Conservation (phyloP, 2,888 invertebrate species). For the Anagyrus pseudococci region DNA sequence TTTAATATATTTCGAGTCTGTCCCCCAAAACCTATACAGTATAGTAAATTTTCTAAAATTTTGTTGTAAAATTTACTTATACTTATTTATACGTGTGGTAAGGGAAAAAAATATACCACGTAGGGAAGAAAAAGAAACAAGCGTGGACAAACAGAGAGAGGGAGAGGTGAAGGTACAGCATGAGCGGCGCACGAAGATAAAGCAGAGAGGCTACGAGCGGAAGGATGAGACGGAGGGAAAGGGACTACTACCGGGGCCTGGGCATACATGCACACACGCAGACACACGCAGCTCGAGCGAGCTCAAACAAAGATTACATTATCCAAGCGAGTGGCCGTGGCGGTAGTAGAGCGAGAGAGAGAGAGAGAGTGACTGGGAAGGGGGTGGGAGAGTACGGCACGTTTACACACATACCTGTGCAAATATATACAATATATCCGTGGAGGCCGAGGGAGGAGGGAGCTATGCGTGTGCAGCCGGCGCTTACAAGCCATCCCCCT, state of each 20-base stretch:
- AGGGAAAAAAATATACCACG: too few species aligned
- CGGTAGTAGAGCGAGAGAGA: too few species aligned
- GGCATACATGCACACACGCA: slow-evolving; percentile 4
- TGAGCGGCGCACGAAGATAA: slow-evolving; percentile 7
- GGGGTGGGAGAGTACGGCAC: background rate
- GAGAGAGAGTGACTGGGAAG: too few species aligned
- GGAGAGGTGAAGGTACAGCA: slow-evolving; percentile 7
- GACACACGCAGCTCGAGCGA: background rate
- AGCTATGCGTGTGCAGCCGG: background rate
- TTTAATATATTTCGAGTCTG: too few species aligned
- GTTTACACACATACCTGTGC: slow-evolving; percentile 26
- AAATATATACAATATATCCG: slow-evolving; percentile 37
- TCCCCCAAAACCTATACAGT: too few species aligned
- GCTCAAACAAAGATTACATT: slow-evolving; percentile 39
- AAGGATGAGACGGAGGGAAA: background rate
- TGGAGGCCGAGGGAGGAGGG: too few species aligned
- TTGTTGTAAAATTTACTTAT: too few species aligned
- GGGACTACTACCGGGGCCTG: slow-evolving; percentile 11
- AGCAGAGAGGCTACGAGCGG: background rate
- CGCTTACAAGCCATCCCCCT: slow-evolving; percentile 3
- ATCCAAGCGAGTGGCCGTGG: too few species aligned
- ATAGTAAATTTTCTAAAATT: too few species aligned
- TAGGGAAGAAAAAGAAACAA: slow-evolving; percentile 25
- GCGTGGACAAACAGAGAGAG: slow-evolving; percentile 23
- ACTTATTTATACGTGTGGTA: too few species aligned